A percentile compares a stretch with the other conserved stretches of the same genome.
Evolutionary conservation across 2,888 invertebrate genomes (phyloP).

Genomic region (Nymphalis urticae): DNA sequence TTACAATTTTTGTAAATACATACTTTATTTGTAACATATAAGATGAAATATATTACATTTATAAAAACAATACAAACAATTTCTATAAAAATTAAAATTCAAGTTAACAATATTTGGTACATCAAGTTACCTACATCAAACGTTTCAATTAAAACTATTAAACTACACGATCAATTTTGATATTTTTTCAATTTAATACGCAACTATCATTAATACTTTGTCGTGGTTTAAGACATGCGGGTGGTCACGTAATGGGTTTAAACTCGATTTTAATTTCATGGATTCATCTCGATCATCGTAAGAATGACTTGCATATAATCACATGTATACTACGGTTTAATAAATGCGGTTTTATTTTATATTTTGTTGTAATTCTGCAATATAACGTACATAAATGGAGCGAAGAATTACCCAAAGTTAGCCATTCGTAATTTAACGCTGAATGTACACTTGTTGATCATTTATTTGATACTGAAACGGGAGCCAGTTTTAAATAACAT

Average conservation of each 20-base stretch:
- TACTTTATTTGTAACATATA: too few species aligned
- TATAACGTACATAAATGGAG: background rate
- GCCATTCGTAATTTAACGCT: too few species aligned
- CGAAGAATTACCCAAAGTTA: background rate
- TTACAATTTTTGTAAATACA: too few species aligned
- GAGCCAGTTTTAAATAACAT: conserved; percentile 26
- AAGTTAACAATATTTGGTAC: background rate
- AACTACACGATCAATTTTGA: background rate
- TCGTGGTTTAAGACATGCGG: conserved; percentile 53
- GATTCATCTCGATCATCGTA: conserved; percentile 43
- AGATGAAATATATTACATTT: too few species aligned
- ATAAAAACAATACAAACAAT: too few species aligned
- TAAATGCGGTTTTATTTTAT: conserved; percentile 22
- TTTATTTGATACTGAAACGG: conserved; percentile 15
- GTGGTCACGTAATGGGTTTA: conserved; percentile 64
- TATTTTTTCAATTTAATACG: conserved; percentile 14
- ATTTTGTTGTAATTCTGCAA: background rate
- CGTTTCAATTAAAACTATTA: background rate
- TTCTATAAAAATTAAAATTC: too few species aligned
- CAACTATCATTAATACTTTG: conserved; percentile 11
- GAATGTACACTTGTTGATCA: background rate
- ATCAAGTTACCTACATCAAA: too few species aligned
- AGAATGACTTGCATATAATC: conserved; percentile 44
- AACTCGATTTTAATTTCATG: conserved; percentile 58
- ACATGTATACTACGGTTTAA: conserved; percentile 29